Evolutionary conservation across 2,888 invertebrate genomes (phyloP).

Genomic region (Clanis bilineata): DNA sequence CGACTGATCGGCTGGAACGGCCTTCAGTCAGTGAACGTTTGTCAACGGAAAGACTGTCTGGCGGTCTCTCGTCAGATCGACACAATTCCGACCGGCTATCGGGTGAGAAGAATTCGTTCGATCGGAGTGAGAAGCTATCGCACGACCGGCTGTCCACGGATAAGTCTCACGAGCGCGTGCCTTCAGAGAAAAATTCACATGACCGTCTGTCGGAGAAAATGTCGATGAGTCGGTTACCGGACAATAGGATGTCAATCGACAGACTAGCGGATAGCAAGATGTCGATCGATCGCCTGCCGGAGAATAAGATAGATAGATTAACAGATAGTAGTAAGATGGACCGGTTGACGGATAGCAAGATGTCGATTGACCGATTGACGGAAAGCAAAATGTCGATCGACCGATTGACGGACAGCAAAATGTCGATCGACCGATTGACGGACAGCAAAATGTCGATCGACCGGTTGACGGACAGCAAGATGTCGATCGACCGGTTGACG

Average conservation of each 20-base stretch:
- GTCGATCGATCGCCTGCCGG: constrained; percentile 16
- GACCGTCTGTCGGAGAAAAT: constrained; percentile 10
- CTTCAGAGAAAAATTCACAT: constrained; percentile 11
- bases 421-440: constrained; percentile 32
- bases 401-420: constrained; percentile 27
- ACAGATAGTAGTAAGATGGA: constrained; percentile 26
- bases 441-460: constrained; percentile 39
- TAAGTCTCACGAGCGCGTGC: constrained; percentile 28
- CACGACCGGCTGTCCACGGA: constrained; percentile 43
- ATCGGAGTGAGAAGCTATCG: constrained; percentile 45
- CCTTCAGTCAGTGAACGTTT: constrained; percentile 41
- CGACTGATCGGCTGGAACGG: constrained; percentile 44
- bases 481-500: constrained; percentile 32
- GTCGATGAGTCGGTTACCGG: constrained; percentile 19
- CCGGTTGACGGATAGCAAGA: constrained; percentile 25
- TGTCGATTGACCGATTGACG: constrained; percentile 13
- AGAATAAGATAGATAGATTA: constrained; percentile 20
- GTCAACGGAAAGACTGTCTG: constrained; percentile 25
- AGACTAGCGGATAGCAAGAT: constrained; percentile 19
- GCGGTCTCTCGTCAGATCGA: constrained; percentile 27
- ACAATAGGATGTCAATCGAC: constrained; percentile 19
- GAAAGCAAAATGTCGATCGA: constrained; percentile 30
- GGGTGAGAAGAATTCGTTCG: constrained; percentile 41
- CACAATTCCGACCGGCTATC: constrained; percentile 34
- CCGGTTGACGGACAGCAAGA: constrained; percentile 39